phyloP scores from a whole-genome alignment of 2,113 vertebrate genomes.

The Passer montanus region DNA sequence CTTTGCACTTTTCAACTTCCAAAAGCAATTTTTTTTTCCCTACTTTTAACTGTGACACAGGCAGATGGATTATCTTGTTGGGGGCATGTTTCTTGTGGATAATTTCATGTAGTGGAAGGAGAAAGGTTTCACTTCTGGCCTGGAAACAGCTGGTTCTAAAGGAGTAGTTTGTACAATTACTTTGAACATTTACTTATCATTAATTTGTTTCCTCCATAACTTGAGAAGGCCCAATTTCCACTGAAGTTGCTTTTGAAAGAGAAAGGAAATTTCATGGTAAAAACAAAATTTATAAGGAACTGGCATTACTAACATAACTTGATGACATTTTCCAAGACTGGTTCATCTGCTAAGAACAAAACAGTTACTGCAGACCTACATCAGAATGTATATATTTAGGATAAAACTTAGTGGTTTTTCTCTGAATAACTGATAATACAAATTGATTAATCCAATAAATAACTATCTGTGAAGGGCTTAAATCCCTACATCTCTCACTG shows the following conservation, averaged over 20 bases:
- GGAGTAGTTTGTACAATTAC: neutral
- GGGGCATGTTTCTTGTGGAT: neutral
- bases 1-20: neutral
- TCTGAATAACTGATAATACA: neutral
- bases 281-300: neutral
- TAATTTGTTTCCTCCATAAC: neutral
- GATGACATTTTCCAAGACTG: neutral
- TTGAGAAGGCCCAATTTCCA: neutral
- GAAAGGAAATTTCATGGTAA: neutral
- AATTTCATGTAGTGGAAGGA: neutral
- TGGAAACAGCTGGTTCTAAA: neutral
- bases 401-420: neutral
- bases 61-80: neutral
- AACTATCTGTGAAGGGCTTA: neutral
- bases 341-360: neutral
- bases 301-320: neutral
- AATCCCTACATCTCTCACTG: neutral
- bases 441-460: neutral
- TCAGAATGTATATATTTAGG: neutral
- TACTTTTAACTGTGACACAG: neutral
- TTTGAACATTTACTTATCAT: neutral
- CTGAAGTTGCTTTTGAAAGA: neutral
- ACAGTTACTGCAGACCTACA: neutral
- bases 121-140: neutral
- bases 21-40: neutral